Evolutionary conservation across 1,140 invertebrate species (phyloP).

Genomic region (Zaprionus tsacasi): DNA sequence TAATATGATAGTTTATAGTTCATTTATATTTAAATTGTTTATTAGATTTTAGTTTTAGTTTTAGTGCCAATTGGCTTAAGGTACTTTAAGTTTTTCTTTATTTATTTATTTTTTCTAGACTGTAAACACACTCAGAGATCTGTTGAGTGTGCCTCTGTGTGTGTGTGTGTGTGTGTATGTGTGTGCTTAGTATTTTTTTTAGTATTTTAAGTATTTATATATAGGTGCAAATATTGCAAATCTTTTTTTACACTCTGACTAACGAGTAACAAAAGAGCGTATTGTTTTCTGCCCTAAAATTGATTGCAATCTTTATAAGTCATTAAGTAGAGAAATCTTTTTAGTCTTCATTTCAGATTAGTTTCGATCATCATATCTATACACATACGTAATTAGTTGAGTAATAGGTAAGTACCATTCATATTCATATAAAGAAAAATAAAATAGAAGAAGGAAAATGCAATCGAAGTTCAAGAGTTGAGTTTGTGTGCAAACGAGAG

Average conservation of each 20-base stretch:
- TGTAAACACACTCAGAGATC: conserved; percentile 58
- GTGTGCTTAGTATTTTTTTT: conserved; percentile 23
- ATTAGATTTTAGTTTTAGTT: conserved; percentile 75
- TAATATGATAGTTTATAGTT: conserved; percentile 38
- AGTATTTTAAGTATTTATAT: conserved; percentile 6
- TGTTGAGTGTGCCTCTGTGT: conserved; percentile 34
- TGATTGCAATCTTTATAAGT: conserved; percentile 79
- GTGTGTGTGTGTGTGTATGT: conserved; percentile 33
- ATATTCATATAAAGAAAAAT: conserved; percentile 32
- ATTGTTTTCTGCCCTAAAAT: conserved; percentile 34
- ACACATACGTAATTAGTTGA: conserved; percentile 41
- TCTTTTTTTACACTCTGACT: conserved; percentile 51
- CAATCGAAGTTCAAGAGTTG: conserved; percentile 59
- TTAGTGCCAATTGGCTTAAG: conserved; percentile 83
- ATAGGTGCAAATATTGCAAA: conserved; percentile 76
- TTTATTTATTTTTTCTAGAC: conserved; percentile 50
- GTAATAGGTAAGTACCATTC: conserved; percentile 52
- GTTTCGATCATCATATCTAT: conserved; percentile 36
- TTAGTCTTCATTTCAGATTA: conserved; percentile 80
- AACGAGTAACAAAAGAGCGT: conserved; percentile 69
- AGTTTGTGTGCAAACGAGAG: conserved; percentile 63
- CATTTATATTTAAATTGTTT: conserved; percentile 51
- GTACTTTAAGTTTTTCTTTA: conserved; percentile 80
- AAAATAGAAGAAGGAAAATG: conserved; percentile 50
- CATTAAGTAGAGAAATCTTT: conserved; percentile 77